Percentiles rank a stretch among this genome's conserved stretches.
phyloP scores from a whole-genome alignment of 2,113 vertebrate species.

The Lepisosteus oculatus region DNA sequence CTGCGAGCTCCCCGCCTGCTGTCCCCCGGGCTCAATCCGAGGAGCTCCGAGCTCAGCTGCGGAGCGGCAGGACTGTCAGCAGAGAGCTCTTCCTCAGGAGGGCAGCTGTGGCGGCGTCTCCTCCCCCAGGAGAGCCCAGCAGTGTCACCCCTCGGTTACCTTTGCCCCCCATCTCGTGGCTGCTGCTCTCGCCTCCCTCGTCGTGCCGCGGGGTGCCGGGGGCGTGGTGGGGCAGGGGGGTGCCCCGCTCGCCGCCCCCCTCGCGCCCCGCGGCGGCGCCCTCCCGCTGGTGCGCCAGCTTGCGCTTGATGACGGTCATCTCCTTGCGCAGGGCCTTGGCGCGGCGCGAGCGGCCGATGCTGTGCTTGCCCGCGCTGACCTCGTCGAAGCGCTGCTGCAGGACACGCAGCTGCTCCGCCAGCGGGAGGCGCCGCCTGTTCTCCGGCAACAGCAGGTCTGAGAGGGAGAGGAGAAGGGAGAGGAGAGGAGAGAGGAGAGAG shows the following conservation, averaged over 20 bases:
- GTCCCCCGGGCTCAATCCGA: too few relatives aligned
- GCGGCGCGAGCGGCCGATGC: slow-evolving; percentile 83
- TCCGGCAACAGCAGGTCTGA: slow-evolving; percentile 80
- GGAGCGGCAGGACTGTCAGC: too few relatives aligned
- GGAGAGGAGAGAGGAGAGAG: background rate
- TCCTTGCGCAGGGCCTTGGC: slow-evolving; percentile 96
- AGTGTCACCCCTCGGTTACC: slow-evolving; percentile 35
- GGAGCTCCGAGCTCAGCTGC: too few relatives aligned
- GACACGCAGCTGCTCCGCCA: slow-evolving; percentile 91
- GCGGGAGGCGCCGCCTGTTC: slow-evolving; percentile 81
- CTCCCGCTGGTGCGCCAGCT: slow-evolving; percentile 87
- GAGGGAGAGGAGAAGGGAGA: background rate
- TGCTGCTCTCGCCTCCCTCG: slow-evolving; percentile 95
- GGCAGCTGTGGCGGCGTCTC: background rate
- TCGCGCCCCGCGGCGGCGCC: slow-evolving; percentile 65
- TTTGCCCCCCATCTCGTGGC: slow-evolving; percentile 85
- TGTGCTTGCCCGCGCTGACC: slow-evolving; percentile 86
- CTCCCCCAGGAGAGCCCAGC: background rate
- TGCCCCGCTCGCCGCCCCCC: slow-evolving; percentile 49
- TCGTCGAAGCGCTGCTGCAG: slow-evolving; percentile 82
- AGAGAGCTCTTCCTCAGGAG: too few relatives aligned
- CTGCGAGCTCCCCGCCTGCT: too few relatives aligned
- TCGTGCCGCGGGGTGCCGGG: slow-evolving; percentile 75
- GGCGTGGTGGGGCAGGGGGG: slow-evolving; percentile 57
- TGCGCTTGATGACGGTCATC: slow-evolving; percentile 88